A percentile compares a stretch with the other conserved stretches of the same genome.
These are phyloP conservation scores for Cecidostiba fungosa DNA, from an alignment of 2,888 invertebrate genomes.

Conservation along the genomic window DNA sequence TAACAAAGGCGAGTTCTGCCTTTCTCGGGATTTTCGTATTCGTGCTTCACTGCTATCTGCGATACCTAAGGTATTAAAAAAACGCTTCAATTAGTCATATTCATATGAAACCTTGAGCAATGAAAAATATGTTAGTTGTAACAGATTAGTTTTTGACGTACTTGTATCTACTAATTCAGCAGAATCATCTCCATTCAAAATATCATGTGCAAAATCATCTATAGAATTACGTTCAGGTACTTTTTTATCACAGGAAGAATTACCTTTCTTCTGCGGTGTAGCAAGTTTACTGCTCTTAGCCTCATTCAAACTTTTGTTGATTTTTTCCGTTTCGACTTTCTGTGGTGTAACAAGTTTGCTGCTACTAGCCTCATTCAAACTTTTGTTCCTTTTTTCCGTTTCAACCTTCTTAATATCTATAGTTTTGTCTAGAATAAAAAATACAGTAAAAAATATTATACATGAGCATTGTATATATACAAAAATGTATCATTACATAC, in stretches of 20 bases:
- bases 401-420: background rate
- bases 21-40: background rate
- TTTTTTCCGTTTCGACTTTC: background rate
- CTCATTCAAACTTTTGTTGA: background rate
- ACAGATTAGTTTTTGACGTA: slow-evolving; percentile 24
- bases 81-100: background rate
- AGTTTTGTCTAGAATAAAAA: slow-evolving; percentile 16
- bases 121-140: background rate
- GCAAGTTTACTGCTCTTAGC: background rate
- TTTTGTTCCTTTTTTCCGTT: background rate
- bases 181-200: slow-evolving; percentile 32
- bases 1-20: background rate
- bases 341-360: background rate
- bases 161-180: slow-evolving; percentile 31
- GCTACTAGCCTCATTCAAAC: background rate
- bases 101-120: background rate
- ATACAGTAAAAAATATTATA: slow-evolving; percentile 31
- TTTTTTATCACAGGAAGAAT: slow-evolving; percentile 6
- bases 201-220: slow-evolving; percentile 19
- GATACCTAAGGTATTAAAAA: slow-evolving; percentile 22
- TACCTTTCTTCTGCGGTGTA: background rate
- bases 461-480: background rate
- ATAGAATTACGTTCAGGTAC: background rate
- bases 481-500: slow-evolving; percentile 53
- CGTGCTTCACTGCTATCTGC: background rate